phyloP scores from a whole-genome alignment of 2,797 vertebrate genomes.

The Syncerus caffer region DNA sequence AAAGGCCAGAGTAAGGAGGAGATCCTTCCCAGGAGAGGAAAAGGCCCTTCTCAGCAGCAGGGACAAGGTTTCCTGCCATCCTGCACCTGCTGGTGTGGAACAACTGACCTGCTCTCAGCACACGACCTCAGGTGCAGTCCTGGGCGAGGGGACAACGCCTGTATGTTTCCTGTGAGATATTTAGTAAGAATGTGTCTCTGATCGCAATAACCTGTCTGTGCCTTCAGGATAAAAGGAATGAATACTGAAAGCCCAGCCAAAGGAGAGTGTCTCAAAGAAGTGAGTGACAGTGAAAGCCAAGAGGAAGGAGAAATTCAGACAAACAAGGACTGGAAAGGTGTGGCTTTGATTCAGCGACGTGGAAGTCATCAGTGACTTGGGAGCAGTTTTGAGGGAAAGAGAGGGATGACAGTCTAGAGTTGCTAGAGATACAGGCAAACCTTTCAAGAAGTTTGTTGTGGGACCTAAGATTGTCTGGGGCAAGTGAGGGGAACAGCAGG shows the following conservation, averaged over 20 bases:
- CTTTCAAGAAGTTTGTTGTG: not conserved
- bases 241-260: not conserved
- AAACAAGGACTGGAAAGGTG: not conserved
- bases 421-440: not conserved
- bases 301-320: not conserved
- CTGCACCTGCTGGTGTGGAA: not conserved
- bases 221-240: not conserved
- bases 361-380: not conserved
- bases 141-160: not conserved
- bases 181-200: not conserved
- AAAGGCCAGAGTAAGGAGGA: not conserved
- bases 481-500: not conserved
- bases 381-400: not conserved
- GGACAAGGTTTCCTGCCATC: not conserved
- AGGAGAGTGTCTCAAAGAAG: not conserved
- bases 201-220: not conserved
- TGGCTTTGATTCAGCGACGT: not conserved
- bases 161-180: not conserved
- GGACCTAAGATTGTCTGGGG: not conserved
- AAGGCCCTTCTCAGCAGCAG: not conserved
- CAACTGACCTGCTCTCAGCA: not conserved
- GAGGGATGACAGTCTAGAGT: not conserved
- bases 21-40: not conserved
- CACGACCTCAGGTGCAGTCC: no score
- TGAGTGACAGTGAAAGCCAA: not conserved